Conservation (phyloP, 1,140 invertebrate species). For the Eriosoma lanigerum region DNA sequence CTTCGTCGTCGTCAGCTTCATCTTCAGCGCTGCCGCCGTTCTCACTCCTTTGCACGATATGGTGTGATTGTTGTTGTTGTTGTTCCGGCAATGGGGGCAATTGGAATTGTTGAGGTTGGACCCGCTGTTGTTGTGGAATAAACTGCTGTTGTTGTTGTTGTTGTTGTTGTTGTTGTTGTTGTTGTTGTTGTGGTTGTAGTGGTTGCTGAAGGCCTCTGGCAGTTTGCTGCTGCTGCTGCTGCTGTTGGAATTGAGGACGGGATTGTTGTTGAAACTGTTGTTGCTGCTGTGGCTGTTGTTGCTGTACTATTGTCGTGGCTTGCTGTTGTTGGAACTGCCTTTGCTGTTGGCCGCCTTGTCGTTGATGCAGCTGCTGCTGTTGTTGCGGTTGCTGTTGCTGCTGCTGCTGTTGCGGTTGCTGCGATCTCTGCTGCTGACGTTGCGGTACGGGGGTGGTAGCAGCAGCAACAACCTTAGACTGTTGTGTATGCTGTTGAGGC, state of each 20-base stretch:
- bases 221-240: constrained; percentile 10
- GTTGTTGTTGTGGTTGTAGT: constrained; percentile 22
- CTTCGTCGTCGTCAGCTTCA: no score
- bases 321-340: not conserved
- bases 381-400: constrained; percentile 52
- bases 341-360: not conserved
- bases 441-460: constrained; percentile 55
- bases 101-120: constrained; percentile 40
- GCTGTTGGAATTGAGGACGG: constrained; percentile 6
- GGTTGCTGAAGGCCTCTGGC: not conserved
- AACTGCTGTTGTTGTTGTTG: constrained; percentile 27
- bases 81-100: constrained; percentile 10
- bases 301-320: no score
- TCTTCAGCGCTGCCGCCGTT: not conserved
- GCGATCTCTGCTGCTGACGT: constrained; percentile 58
- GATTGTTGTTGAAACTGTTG: constrained; percentile 34
- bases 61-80: constrained; percentile 46
- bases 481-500: constrained; percentile 53
- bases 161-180: not conserved
- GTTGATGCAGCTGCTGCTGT: constrained; percentile 39
- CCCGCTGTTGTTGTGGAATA: not conserved
- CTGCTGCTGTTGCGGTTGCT: constrained; percentile 56
- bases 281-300: constrained; percentile 53
- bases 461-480: constrained; percentile 57
- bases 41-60: constrained; percentile 22